Evolutionary conservation across 2,888 invertebrate genomes (phyloP).

Genomic region (Sepioteuthis lessoniana): DNA sequence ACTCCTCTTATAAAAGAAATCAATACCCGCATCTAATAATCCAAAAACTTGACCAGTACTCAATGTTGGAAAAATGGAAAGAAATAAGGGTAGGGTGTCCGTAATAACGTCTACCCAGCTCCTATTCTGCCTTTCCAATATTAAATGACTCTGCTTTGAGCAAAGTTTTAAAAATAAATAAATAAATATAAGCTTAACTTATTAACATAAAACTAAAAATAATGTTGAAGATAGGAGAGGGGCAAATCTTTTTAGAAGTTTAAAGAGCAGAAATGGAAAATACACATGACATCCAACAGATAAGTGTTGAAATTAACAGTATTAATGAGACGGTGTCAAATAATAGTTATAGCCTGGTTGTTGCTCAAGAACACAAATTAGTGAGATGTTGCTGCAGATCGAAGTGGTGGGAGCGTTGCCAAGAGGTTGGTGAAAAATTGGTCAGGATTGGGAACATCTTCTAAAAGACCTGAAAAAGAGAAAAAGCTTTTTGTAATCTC

Average conservation of each 20-base stretch:
- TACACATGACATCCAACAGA: background rate
- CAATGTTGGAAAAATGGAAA: background rate
- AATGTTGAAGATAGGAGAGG: background rate
- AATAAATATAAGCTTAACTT: background rate
- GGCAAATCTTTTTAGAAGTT: background rate
- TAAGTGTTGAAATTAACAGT: background rate
- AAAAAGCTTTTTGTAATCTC: background rate
- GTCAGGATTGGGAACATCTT: constrained; percentile 82
- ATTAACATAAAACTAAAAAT: background rate
- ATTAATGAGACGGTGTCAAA: background rate
- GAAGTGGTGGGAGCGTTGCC: constrained; percentile 58
- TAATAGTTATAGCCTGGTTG: background rate
- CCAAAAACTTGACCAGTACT: background rate
- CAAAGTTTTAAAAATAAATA: background rate
- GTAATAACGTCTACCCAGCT: background rate
- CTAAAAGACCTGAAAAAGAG: constrained; percentile 79
- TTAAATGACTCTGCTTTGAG: background rate
- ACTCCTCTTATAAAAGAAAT: no score
- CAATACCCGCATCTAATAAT: background rate
- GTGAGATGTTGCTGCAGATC: constrained; percentile 41
- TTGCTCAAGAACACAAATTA: background rate
- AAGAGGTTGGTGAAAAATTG: constrained; percentile 79
- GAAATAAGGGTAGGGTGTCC: background rate
- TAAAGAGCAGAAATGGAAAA: constrained; percentile 12
- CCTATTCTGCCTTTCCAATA: background rate